Evolutionary conservation across 2,797 vertebrate genomes (phyloP).

Genomic region (Poliocrania exsul): DNA sequence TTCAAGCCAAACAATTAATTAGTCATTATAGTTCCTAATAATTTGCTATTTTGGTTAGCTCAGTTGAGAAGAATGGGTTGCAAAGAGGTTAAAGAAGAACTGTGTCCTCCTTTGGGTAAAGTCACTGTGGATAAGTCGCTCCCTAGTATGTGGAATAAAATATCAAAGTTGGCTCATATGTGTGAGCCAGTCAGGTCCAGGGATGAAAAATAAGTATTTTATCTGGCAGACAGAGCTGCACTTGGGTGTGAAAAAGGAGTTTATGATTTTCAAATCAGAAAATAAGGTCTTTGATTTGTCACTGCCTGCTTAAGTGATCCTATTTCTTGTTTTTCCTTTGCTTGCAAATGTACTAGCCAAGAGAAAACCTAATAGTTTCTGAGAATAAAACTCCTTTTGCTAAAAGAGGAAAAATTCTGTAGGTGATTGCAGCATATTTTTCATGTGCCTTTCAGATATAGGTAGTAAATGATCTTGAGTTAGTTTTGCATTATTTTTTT

Average conservation of each 20-base stretch:
- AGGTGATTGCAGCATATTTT: background rate
- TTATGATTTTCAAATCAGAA: conserved; percentile 56
- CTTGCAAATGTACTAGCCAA: background rate
- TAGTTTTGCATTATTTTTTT: background rate
- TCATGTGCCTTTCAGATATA: background rate
- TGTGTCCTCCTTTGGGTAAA: conserved; percentile 43
- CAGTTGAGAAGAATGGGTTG: conserved; percentile 26
- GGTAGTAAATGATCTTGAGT: background rate
- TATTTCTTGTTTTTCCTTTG: conserved; percentile 28
- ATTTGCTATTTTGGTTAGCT: background rate
- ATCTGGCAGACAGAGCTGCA: conserved; percentile 22
- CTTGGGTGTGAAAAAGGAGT: conserved; percentile 31
- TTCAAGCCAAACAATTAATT: background rate
- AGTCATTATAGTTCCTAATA: background rate
- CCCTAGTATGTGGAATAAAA: conserved; percentile 42
- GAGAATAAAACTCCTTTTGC: background rate
- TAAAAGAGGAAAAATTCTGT: background rate
- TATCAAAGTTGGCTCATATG: conserved; percentile 33
- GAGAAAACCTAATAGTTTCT: background rate
- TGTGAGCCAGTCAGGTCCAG: conserved; percentile 37
- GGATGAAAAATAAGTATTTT: conserved; percentile 42
- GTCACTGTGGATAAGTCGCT: conserved; percentile 35
- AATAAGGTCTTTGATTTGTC: conserved; percentile 34
- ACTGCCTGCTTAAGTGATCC: conserved; percentile 25
- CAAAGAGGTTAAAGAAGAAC: conserved; percentile 59